Evolutionary conservation across 2,797 vertebrate genomes (phyloP).

Genomic region (Danio jaintianensis): DNA sequence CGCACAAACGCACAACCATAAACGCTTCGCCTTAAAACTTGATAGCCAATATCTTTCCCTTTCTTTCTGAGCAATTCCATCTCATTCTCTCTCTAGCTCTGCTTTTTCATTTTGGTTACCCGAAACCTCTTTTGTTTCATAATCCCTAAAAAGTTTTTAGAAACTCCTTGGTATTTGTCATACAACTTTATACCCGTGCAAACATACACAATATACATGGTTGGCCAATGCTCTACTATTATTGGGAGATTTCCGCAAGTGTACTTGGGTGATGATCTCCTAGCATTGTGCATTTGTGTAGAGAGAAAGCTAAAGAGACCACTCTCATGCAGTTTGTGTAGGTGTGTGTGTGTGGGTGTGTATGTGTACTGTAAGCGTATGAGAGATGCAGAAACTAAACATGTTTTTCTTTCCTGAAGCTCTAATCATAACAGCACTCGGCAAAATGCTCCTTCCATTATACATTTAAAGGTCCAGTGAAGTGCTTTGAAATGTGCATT

Average conservation of each 20-base stretch:
- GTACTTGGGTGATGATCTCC: neutral
- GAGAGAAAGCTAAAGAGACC: neutral
- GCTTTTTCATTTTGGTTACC: neutral
- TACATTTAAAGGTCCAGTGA: neutral
- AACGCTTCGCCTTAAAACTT: neutral
- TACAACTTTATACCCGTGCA: neutral
- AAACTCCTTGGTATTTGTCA: neutral
- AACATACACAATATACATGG: neutral
- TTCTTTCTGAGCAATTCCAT: neutral
- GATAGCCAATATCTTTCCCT: neutral
- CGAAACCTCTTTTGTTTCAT: slow-evolving; percentile 1
- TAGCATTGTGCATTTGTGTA: neutral
- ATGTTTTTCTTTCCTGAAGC: neutral
- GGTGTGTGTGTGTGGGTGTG: neutral
- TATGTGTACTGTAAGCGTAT: neutral
- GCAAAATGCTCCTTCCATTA: neutral
- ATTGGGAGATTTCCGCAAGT: neutral
- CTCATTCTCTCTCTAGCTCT: neutral
- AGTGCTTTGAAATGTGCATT: no score
- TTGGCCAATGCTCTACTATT: neutral
- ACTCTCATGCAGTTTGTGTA: neutral
- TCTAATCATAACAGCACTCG: neutral
- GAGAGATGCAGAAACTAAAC: neutral
- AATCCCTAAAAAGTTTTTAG: no score
- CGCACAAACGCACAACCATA: slow-evolving; percentile 18